Base-by-base conservation (phyloP, 2,113 vertebrate genomes). In the Passerina amoena region DNA sequence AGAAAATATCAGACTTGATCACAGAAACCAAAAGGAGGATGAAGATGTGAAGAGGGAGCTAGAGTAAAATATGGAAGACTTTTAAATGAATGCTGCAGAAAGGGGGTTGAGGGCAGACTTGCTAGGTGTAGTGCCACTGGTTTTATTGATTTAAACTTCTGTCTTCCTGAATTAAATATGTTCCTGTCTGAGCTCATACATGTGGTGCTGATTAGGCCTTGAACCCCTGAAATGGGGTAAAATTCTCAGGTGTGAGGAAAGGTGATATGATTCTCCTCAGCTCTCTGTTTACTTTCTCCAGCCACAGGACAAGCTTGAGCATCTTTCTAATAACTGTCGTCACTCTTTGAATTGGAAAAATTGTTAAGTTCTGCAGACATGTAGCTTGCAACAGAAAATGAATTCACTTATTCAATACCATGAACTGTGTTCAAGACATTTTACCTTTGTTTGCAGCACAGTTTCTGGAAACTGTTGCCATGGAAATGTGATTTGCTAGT, bases 381-480 rank as follows among this genome's bases (percentile, higher is more conserved):
- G 28, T 4, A 51, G 27, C 42, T 93, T 54, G 44, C 35, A 77
- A 45, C 14, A 66, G 64, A 30, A 68, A 28, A 30, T 64, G 27
- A 27, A 20, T 77, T 35, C 27, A 27, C 17, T 83, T 88, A 66
- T 12, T 83, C 35, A 30, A 19, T 56, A 59, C 23, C 22, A 11
- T 51, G 72, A 94, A 48, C 38, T 81, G 72, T 37, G 28, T 48
- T 88, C 68, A 57, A 60, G 37, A 51, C 5, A 59, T 84, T 63
- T 73, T 93, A 63, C 68, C 64, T 90, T 72, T 83, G 22, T 72
- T 77, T 86, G 75, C 48, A 78, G 28, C 47, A 66, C 19, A 69
- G 59, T 60, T 48, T 78, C 82, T 86, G 80, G 56, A 78, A 92
- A 68, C 19, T 48, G 86, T 96, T 96, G 88, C 92, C 80, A 94